phyloP scores from a whole-genome alignment of 1,140 invertebrate species.

The Drosophila eugracilis region DNA sequence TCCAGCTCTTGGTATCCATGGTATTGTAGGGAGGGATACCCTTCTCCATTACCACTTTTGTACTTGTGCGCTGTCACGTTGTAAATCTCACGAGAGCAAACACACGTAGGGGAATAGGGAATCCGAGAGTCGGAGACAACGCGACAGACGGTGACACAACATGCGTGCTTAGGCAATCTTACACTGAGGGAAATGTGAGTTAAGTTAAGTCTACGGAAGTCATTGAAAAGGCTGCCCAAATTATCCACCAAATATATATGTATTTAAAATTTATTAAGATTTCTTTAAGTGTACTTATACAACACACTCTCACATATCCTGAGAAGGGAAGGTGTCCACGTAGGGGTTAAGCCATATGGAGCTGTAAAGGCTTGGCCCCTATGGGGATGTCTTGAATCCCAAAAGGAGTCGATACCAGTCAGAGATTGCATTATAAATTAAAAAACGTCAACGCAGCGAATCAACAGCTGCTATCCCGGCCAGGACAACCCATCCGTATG shows the following conservation, averaged over 20 bases:
- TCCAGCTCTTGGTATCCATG: background rate
- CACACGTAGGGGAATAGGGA: conserved; percentile 38
- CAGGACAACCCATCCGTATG: conserved; percentile 18
- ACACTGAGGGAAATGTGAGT: background rate
- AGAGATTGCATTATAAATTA: conserved; percentile 76
- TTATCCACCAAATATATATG: too few species aligned
- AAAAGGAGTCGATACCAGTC: conserved; percentile 41
- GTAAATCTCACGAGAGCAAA: conserved; percentile 79
- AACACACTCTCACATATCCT: conserved; percentile 10
- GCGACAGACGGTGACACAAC: conserved; percentile 64
- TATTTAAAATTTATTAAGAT: too few species aligned
- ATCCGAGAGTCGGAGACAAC: conserved; percentile 31
- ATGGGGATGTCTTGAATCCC: conserved; percentile 15
- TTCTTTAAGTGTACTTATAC: conserved; percentile 8
- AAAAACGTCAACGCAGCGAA: conserved; percentile 68
- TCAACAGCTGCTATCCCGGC: conserved; percentile 64
- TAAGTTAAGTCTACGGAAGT: too few species aligned
- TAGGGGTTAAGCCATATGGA: conserved; percentile 8
- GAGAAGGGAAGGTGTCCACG: background rate
- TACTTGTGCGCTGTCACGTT: conserved; percentile 78
- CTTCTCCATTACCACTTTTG: conserved; percentile 26
- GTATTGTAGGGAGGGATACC: conserved; percentile 5
- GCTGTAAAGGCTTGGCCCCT: conserved; percentile 26
- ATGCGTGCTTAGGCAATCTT: conserved; percentile 73
- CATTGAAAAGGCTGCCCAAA: too few species aligned